Evolutionary conservation across 2,797 vertebrate genomes (phyloP), one percentile per base, ranked within the genome.

Genomic region (Gastrophryne carolinensis): DNA sequence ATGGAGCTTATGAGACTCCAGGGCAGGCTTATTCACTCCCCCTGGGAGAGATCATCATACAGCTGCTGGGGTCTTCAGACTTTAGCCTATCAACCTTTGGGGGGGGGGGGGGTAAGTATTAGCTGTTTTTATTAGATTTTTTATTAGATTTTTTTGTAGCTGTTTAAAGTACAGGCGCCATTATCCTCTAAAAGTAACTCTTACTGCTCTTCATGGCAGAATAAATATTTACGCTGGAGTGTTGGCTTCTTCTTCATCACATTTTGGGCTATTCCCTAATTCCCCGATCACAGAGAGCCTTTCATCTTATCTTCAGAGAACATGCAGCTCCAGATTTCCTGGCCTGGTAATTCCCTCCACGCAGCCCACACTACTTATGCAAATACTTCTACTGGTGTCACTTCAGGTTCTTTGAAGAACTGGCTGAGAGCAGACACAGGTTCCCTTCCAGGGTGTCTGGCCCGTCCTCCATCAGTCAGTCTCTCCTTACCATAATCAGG

Each of bases 281-380:
- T 67, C 72, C 63, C 52, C 62, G 8, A 13, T 23, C 0, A 26
- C 29, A 37, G 19, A 49, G 19, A 13, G 27, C 54, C 53, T 62
- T 69, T 62, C 65, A 54, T 76, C 73, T 69, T 69, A 76, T 76
- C 73, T 69, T n/a, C 49, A 12, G 50, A 17, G 8, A 39, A 29
- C 65, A 53, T 34, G 21, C 11, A 4, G 57, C 30, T 15, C 3
- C 27, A 58, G 35, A 68, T 58, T 57, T 54, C 49, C 44, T 39
- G 63, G 49, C 34, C 60, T 21, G 7, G 12, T 52, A 63, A 72
- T 72, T 41, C 60, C 58, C 71, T 8, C 30, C 12, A 27, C 12
- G 7, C 17, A 63, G 60, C 29, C 26, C n/a, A 17, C 37, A 65
- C 21, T 10, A 24, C 34, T 56, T 65, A 73, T 65, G 71, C 71